A percentile compares a stretch with the other conserved stretches of the same genome.
These are phyloP conservation scores for Maniola jurtina DNA, from an alignment of 1,140 invertebrate genomes.

Conservation along the genomic window DNA sequence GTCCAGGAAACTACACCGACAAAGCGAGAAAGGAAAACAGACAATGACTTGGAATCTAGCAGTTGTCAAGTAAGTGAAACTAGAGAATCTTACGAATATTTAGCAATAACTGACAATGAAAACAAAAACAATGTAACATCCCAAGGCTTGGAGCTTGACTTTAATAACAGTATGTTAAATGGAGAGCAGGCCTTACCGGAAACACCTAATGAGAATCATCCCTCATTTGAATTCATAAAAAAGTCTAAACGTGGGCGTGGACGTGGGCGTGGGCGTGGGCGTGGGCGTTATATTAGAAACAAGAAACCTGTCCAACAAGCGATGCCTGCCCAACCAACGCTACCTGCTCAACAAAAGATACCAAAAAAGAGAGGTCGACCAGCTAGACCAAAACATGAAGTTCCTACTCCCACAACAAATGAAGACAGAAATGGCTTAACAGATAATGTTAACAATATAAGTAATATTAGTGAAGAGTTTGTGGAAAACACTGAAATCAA, in stretches of 20 bases:
- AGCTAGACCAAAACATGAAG: background rate
- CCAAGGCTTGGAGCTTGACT: background rate
- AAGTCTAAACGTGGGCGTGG: background rate
- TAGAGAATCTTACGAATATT: background rate
- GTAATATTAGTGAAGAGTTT: background rate
- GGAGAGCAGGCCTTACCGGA: background rate
- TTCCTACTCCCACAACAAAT: background rate
- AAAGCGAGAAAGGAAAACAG: constrained; percentile 14
- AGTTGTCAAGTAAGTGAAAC: background rate
- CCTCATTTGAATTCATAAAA: background rate
- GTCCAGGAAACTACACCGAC: background rate
- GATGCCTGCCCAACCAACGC: background rate
- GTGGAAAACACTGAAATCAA: background rate
- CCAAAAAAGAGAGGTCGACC: constrained; percentile 21
- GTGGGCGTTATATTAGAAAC: too few species aligned
- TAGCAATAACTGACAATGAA: background rate
- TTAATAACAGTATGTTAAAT: background rate
- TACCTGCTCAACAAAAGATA: background rate
- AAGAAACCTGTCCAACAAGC: background rate
- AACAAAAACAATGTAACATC: constrained; percentile 2
- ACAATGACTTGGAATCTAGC: background rate
- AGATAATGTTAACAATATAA: background rate
- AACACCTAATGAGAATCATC: background rate
- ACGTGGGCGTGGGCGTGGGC: too few species aligned
- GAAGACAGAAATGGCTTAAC: background rate